These are phyloP conservation scores for Mergus octosetaceus DNA, from an alignment of 2,797 vertebrate species.

Conservation along the genomic window DNA sequence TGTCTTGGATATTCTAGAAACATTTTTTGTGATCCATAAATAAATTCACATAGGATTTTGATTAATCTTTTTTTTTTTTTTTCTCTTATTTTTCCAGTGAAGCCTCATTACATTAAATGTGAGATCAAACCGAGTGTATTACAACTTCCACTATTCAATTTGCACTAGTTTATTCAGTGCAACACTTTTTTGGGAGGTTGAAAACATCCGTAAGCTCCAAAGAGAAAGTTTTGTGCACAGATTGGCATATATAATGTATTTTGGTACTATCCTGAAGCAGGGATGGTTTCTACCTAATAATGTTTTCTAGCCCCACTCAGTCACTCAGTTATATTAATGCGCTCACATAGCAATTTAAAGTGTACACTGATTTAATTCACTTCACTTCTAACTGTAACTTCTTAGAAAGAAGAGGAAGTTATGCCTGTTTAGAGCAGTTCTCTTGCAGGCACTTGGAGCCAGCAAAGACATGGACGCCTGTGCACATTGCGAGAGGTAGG, in stretches of 20 bases:
- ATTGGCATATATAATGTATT: neutral
- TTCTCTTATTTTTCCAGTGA: neutral
- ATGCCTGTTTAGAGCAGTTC: neutral
- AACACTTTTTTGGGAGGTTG: neutral
- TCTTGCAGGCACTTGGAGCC: neutral
- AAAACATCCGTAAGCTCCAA: neutral
- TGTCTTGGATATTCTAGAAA: slow-evolving; percentile 69
- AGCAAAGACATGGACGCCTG: neutral
- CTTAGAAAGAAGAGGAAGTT: neutral
- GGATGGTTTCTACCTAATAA: neutral
- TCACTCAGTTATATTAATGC: neutral
- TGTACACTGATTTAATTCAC: neutral
- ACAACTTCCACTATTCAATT: neutral
- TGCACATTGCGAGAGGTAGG: neutral
- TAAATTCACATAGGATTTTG: slow-evolving; percentile 66
- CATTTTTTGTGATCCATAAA: slow-evolving; percentile 71
- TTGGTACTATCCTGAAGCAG: neutral
- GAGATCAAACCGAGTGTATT: slow-evolving; percentile 26
- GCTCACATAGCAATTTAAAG: neutral
- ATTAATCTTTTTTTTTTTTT: slow-evolving; percentile 37
- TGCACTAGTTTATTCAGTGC: neutral
- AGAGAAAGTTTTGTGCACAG: neutral
- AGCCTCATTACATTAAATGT: slow-evolving; percentile 56
- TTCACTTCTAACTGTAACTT: neutral
- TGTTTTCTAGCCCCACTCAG: neutral